Evolutionary conservation across 2,113 vertebrate genomes (phyloP).

Genomic region (Anseranas semipalmata): DNA sequence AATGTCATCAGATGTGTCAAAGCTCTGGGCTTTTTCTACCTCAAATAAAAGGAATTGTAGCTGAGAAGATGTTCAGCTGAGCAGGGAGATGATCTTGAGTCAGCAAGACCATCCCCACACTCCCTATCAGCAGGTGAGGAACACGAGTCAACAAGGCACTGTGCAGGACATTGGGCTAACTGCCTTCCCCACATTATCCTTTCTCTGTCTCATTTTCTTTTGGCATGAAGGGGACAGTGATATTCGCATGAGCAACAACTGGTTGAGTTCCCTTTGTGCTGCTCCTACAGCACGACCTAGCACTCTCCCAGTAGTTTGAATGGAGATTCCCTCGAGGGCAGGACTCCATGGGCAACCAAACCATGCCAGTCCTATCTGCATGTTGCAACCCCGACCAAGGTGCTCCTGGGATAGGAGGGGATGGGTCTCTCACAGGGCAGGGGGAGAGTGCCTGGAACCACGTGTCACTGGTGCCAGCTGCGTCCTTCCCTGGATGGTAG

Average conservation of each 20-base stretch:
- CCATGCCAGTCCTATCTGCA: no score
- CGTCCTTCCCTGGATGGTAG: neutral
- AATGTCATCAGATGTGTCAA: neutral
- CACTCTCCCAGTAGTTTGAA: neutral
- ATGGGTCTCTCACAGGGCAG: fast-evolving
- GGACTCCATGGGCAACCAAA: neutral
- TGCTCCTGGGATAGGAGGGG: neutral
- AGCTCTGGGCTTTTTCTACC: neutral
- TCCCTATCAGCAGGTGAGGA: neutral
- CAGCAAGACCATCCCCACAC: neutral
- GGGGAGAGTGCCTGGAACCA: neutral
- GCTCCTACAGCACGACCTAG: neutral
- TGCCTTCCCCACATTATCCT: neutral
- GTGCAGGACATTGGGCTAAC: neutral
- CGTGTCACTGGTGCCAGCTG: fast-evolving
- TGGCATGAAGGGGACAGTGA: neutral
- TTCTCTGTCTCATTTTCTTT: neutral
- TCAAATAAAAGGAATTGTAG: fast-evolving
- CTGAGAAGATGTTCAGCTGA: neutral
- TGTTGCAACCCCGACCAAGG: neutral
- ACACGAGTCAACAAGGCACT: neutral
- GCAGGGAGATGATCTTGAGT: neutral
- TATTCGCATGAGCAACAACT: neutral
- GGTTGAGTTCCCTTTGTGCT: neutral
- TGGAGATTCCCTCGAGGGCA: fast-evolving